Conservation (phyloP, 2,888 invertebrate genomes). For the Endomychus coccineus region DNA sequence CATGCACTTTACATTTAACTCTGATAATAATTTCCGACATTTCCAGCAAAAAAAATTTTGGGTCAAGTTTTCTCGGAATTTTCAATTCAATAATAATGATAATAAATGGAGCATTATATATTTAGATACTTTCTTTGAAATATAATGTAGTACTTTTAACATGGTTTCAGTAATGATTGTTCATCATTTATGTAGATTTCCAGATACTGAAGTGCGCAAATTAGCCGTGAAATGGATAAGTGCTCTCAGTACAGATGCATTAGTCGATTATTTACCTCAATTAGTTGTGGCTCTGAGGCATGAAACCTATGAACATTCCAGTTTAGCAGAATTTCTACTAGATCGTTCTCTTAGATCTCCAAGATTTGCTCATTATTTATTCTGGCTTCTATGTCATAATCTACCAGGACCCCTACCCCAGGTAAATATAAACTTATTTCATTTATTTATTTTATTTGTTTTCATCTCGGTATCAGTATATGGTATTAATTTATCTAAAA, state of each 20-base stretch:
- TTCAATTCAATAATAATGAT: too few relatives aligned
- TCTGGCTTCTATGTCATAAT: slow-evolving; percentile 85
- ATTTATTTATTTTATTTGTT: slow-evolving; percentile 5
- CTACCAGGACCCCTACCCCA: slow-evolving; percentile 75
- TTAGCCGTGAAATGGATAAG: slow-evolving; percentile 78
- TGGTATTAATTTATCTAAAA: neutral
- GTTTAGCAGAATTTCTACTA: slow-evolving; percentile 73
- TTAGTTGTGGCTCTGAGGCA: slow-evolving; percentile 84
- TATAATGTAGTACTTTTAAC: too few relatives aligned
- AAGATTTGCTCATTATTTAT: slow-evolving; percentile 87
- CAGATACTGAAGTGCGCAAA: slow-evolving; percentile 80
- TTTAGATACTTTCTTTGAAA: too few relatives aligned
- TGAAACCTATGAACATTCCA: slow-evolving; percentile 86
- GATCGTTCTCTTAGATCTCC: slow-evolving; percentile 80
- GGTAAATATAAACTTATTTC: slow-evolving; percentile 43
- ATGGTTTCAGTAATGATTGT: too few relatives aligned
- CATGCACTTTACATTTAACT: too few relatives aligned
- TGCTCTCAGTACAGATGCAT: slow-evolving; percentile 74
- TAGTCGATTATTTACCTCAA: slow-evolving; percentile 89
- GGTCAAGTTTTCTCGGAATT: too few relatives aligned
- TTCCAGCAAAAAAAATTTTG: too few relatives aligned
- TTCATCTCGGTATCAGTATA: too few relatives aligned
- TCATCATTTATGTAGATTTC: slow-evolving; percentile 83
- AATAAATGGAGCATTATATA: too few relatives aligned
- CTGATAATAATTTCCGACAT: too few relatives aligned